Percentiles rank a stretch among this genome's conserved stretches.
These are phyloP conservation scores for Archocentrus centrarchus DNA, from an alignment of 2,113 vertebrate species.

Conservation along the genomic window DNA sequence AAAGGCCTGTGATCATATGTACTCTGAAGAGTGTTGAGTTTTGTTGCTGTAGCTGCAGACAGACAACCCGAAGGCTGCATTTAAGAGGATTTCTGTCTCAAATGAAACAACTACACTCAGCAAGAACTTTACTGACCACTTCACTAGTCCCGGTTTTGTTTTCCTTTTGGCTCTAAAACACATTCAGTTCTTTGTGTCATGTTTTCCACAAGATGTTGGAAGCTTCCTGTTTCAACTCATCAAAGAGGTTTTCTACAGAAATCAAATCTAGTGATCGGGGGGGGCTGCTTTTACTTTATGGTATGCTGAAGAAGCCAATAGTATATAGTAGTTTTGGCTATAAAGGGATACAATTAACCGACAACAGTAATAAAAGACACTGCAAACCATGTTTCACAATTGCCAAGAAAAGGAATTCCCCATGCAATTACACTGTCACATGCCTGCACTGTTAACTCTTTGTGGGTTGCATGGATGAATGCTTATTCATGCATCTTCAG, in stretches of 20 bases:
- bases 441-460: background rate
- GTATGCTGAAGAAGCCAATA: background rate
- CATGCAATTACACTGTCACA: background rate
- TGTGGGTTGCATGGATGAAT: background rate
- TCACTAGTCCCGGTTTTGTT: no score
- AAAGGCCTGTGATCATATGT: background rate
- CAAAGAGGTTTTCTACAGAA: background rate
- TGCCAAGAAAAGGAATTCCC: background rate
- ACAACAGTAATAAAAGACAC: background rate
- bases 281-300: background rate
- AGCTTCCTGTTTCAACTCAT: background rate
- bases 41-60: background rate
- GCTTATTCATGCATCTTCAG: background rate
- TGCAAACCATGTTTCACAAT: background rate
- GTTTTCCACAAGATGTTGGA: background rate
- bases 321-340: background rate
- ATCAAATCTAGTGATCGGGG: background rate
- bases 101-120: background rate
- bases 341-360: background rate
- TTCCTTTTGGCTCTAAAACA: no score
- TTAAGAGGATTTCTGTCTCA: background rate
- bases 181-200: no score
- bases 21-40: background rate
- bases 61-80: background rate
- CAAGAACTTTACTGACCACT: background rate